These are phyloP conservation scores for Troilus luridus DNA, from an alignment of 2,888 invertebrate genomes.

Conservation along the genomic window DNA sequence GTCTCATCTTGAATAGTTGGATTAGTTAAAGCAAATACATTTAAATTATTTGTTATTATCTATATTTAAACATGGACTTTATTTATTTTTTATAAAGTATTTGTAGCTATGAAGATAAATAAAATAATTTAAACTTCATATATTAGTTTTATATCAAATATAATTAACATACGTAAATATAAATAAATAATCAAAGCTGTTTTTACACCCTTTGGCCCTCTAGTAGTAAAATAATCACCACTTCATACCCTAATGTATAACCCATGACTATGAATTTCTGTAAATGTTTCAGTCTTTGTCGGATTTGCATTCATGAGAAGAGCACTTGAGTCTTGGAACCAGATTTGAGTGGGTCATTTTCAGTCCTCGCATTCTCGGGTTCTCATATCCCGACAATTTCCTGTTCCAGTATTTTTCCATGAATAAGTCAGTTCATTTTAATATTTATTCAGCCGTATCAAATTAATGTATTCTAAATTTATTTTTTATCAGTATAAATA, in stretches of 20 bases:
- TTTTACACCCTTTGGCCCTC: neutral
- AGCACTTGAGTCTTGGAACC: conserved; percentile 6
- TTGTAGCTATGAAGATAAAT: too few species aligned
- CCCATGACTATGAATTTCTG: neutral
- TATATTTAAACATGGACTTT: too few species aligned
- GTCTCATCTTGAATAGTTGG: too few species aligned
- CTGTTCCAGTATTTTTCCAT: neutral
- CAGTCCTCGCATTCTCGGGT: neutral
- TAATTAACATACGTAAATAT: too few species aligned
- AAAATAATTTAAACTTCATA: too few species aligned
- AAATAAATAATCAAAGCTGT: neutral
- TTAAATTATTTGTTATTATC: too few species aligned
- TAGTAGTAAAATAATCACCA: neutral
- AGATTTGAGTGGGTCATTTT: conserved; percentile 19
- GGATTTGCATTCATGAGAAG: conserved; percentile 41
- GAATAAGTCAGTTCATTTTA: neutral
- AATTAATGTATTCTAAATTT: neutral
- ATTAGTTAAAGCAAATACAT: too few species aligned
- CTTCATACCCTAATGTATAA: conserved; percentile 30
- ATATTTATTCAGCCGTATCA: neutral
- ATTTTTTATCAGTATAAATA: neutral
- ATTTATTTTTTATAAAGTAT: too few species aligned
- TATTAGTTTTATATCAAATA: too few species aligned
- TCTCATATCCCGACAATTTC: neutral
- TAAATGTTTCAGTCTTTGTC: neutral